Conservation (phyloP, 2,888 invertebrate species). For the Anarsia innoxiella region DNA sequence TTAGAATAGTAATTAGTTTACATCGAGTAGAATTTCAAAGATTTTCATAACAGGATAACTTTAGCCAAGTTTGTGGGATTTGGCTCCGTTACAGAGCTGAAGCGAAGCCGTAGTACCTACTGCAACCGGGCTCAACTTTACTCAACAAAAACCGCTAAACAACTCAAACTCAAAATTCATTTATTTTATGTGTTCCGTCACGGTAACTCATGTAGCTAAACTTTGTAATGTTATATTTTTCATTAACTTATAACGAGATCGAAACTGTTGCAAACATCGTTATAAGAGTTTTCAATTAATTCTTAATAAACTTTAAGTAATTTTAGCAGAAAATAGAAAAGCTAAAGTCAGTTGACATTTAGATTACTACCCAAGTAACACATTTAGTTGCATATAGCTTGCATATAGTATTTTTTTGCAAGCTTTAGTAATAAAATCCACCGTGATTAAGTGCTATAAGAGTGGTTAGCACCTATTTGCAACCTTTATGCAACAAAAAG, state of each 20-base stretch:
- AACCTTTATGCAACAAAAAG: too few relatives aligned
- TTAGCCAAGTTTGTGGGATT: slow-evolving; percentile 30
- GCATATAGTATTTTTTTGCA: too few relatives aligned
- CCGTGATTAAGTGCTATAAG: too few relatives aligned
- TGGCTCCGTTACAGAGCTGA: slow-evolving; percentile 21
- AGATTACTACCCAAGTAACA: too few relatives aligned
- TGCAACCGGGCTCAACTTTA: slow-evolving; percentile 9
- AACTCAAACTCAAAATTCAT: slow-evolving; percentile 11
- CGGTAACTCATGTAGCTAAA: not conserved
- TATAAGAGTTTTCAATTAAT: too few relatives aligned
- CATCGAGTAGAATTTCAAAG: slow-evolving; percentile 32
- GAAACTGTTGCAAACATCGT: too few relatives aligned
- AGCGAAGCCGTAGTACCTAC: not conserved
- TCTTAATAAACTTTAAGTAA: not conserved
- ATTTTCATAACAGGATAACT: slow-evolving; percentile 43
- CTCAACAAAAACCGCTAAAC: slow-evolving; percentile 13
- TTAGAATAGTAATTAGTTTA: slow-evolving; percentile 42
- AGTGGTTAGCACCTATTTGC: too few relatives aligned
- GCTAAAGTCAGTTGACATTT: too few relatives aligned
- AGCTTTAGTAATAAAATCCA: too few relatives aligned
- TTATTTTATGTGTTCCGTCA: slow-evolving; percentile 4
- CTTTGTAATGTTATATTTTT: not conserved
- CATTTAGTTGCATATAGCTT: too few relatives aligned
- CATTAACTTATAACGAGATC: too few relatives aligned
- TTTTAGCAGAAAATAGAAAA: not conserved